phyloP scores from a whole-genome alignment of 23 tunicate species.

The Halocynthia roretzi region DNA sequence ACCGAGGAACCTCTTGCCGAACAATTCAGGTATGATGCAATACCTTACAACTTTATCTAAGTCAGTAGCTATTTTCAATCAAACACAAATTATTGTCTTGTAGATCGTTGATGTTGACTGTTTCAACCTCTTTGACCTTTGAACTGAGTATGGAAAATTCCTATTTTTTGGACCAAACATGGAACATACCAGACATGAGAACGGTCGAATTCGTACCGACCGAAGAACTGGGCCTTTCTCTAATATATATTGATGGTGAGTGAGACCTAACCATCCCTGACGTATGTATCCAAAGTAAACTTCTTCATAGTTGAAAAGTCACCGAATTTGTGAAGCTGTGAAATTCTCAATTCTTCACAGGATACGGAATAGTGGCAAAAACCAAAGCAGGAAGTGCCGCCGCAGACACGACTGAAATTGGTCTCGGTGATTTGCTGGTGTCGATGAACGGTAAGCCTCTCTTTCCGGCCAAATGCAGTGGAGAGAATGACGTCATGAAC shows the following conservation, averaged over 20 bases:
- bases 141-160: slow-evolving; percentile 44
- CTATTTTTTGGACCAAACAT: slow-evolving; percentile 68
- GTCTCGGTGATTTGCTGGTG: slow-evolving; percentile 75
- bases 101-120: slow-evolving; percentile 65
- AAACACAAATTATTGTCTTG: background rate
- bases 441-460: slow-evolving; percentile 58
- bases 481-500: slow-evolving; percentile 40
- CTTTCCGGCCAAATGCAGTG: slow-evolving; percentile 48
- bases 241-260: slow-evolving; percentile 64
- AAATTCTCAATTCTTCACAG: slow-evolving; percentile 19
- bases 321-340: background rate
- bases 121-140: slow-evolving; percentile 59
- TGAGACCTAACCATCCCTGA: no score
- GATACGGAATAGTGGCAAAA: slow-evolving; percentile 52
- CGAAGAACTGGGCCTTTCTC: slow-evolving; percentile 59
- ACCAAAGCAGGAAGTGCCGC: slow-evolving; percentile 66
- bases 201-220: slow-evolving; percentile 80
- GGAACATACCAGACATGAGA: slow-evolving; percentile 52
- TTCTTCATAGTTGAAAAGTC: background rate
- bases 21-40: slow-evolving; percentile 56
- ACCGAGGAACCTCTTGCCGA: slow-evolving; percentile 64
- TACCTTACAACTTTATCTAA: background rate
- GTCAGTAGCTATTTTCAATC: background rate
- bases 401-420: slow-evolving; percentile 31
- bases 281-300: no score